These are phyloP conservation scores for Prosopocoilus inquinatus DNA, from an alignment of 2,888 invertebrate species.

Conservation along the genomic window DNA sequence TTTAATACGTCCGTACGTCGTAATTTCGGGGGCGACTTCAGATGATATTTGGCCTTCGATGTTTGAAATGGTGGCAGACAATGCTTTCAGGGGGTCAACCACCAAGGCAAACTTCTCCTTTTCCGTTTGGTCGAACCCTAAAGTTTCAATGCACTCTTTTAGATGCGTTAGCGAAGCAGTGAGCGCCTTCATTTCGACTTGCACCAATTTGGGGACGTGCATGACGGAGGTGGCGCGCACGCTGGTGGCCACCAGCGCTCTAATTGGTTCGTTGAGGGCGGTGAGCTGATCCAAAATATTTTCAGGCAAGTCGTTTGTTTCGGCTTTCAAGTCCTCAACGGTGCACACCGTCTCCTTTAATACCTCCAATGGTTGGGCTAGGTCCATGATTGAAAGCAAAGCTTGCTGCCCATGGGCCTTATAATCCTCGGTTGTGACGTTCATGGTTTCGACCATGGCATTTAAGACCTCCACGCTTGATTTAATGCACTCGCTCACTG, in stretches of 20 bases:
- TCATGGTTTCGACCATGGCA: background rate
- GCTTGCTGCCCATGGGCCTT: background rate
- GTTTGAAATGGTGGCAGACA: background rate
- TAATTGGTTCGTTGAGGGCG: background rate
- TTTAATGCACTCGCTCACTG: background rate
- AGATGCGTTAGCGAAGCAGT: background rate
- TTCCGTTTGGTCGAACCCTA: slow-evolving; percentile 8
- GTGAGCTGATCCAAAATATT: background rate
- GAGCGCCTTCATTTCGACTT: background rate
- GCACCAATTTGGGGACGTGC: background rate
- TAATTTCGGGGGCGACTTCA: background rate
- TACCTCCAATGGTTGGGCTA: background rate
- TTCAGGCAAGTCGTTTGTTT: background rate
- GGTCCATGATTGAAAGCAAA: background rate
- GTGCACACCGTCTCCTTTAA: background rate
- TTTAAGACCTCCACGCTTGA: background rate
- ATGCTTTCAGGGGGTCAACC: background rate
- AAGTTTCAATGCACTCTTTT: slow-evolving; percentile 14
- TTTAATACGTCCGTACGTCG: background rate
- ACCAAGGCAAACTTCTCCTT: background rate
- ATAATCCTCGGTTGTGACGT: background rate
- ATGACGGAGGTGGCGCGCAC: background rate
- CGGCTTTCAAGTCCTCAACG: background rate
- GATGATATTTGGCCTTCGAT: background rate
- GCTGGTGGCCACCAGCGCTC: background rate